Conservation (phyloP, 1,140 invertebrate genomes). For the Acromyrmex charruanus region DNA sequence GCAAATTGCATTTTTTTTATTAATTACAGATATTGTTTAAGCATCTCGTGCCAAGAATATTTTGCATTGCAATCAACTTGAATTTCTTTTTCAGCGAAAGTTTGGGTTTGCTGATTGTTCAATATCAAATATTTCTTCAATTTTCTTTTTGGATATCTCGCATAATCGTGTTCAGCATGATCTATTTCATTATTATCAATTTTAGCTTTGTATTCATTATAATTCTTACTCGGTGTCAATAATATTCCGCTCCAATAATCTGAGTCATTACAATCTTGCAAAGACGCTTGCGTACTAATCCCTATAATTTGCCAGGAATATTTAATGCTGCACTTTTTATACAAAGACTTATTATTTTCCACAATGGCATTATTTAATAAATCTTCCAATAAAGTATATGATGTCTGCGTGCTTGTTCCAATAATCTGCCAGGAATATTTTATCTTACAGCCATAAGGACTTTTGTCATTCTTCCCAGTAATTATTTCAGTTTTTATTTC, state of each 20-base stretch:
- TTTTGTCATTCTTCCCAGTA: neutral
- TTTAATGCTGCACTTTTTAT: slow-evolving; percentile 67
- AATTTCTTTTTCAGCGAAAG: slow-evolving; percentile 67
- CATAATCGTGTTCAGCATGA: neutral
- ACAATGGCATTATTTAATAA: slow-evolving; percentile 15
- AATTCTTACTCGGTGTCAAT: slow-evolving; percentile 51
- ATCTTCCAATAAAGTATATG: slow-evolving; percentile 55
- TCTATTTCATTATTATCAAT: neutral
- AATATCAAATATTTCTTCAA: slow-evolving; percentile 55
- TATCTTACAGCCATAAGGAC: slow-evolving; percentile 60
- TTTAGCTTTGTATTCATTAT: neutral
- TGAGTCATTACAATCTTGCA: slow-evolving; percentile 9
- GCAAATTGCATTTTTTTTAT: neutral
- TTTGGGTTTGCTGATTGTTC: slow-evolving; percentile 71
- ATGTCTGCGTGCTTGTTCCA: slow-evolving; percentile 73
- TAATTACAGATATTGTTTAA: slow-evolving; percentile 39
- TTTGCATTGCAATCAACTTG: slow-evolving; percentile 47
- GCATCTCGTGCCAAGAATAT: slow-evolving; percentile 40
- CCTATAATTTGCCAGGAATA: slow-evolving; percentile 81
- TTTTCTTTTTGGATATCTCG: neutral
- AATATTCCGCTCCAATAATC: slow-evolving; percentile 69
- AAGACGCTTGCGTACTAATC: slow-evolving; percentile 70
- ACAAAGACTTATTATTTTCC: slow-evolving; percentile 1
- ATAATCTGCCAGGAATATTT: slow-evolving; percentile 80
- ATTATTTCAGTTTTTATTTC: neutral